Conservation (phyloP, 2,797 vertebrate species). For the Euphonia xanthogaster region DNA sequence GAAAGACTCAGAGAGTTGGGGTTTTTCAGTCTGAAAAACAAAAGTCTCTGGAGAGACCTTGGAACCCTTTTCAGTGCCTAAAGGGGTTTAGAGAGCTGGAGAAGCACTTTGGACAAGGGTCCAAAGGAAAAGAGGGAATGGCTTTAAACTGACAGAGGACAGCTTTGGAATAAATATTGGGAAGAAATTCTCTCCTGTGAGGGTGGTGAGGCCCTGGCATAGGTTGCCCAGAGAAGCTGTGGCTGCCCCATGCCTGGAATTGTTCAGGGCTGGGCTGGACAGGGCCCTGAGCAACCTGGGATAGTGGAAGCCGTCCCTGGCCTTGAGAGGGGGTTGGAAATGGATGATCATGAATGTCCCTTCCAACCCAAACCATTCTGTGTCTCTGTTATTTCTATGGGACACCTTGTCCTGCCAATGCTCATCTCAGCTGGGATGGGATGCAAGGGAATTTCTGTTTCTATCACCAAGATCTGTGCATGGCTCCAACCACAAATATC, state of each 20-base stretch:
- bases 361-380: background rate
- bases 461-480: accelerated
- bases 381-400: background rate
- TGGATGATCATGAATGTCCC: background rate
- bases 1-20: background rate
- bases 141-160: background rate
- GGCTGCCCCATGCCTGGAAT: background rate
- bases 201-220: background rate
- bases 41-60: background rate
- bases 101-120: background rate
- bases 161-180: background rate
- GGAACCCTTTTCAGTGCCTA: background rate
- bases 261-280: background rate
- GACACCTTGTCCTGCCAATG: background rate
- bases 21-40: background rate
- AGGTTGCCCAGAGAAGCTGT: background rate
- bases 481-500: background rate
- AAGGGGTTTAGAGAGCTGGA: background rate
- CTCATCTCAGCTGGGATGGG: background rate
- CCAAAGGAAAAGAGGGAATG: too few relatives aligned
- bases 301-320: background rate
- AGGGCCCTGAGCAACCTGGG: accelerated
- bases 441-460: background rate
- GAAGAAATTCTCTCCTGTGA: background rate
- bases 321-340: background rate